These are phyloP conservation scores for Antrozous pallidus DNA, from an alignment of 2,797 vertebrate genomes.

Conservation along the genomic window DNA sequence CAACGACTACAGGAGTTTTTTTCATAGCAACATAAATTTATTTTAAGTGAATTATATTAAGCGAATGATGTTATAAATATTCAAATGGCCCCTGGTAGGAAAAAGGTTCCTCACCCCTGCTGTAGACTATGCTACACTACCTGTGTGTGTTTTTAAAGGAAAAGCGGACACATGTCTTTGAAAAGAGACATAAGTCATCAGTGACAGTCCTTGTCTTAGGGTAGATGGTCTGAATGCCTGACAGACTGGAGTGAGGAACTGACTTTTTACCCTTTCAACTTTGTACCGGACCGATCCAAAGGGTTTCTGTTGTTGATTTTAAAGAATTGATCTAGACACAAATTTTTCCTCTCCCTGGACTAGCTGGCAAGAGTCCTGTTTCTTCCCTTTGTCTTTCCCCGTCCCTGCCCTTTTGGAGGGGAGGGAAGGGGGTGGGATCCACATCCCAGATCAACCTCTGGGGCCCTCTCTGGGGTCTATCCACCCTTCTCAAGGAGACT, in stretches of 20 bases:
- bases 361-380: neutral
- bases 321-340: neutral
- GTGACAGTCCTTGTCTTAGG: neutral
- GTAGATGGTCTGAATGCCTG: neutral
- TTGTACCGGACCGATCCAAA: neutral
- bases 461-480: neutral
- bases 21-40: no score
- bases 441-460: neutral
- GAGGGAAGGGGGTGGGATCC: neutral
- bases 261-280: neutral
- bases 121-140: fast-evolving
- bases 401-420: neutral
- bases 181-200: neutral
- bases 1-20: no score
- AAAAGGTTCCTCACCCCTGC: no score
- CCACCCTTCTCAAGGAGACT: neutral
- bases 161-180: neutral
- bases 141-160: neutral
- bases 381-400: neutral
- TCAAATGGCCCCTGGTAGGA: no score
- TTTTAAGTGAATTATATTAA: no score
- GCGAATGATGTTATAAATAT: no score
- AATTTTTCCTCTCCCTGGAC: neutral
- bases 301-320: neutral
- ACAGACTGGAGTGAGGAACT: neutral